Evolutionary conservation across 2,113 vertebrate species (phyloP).

Genomic region (Benthochromis sp.): DNA sequence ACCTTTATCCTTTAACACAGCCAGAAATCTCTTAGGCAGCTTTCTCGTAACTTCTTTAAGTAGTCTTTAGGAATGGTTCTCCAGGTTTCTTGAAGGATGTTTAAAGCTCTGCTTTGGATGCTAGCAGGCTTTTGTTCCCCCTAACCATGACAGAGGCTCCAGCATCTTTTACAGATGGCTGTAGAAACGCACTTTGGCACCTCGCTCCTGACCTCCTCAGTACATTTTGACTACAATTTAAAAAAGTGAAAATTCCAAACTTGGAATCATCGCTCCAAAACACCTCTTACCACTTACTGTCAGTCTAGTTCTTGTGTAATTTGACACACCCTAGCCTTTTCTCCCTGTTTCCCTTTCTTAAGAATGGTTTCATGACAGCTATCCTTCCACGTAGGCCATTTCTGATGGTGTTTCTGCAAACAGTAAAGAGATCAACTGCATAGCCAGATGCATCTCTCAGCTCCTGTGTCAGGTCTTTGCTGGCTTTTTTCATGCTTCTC

Average conservation of each 20-base stretch:
- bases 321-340: background rate
- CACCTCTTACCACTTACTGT: background rate
- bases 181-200: background rate
- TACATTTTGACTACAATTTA: background rate
- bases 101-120: background rate
- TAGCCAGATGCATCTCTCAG: background rate
- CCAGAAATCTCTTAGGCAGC: background rate
- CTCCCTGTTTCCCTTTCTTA: background rate
- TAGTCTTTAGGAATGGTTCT: background rate
- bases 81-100: background rate
- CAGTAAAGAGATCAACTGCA: background rate
- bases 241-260: background rate
- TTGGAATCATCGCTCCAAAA: background rate
- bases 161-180: background rate
- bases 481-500: background rate
- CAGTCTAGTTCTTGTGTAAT: background rate
- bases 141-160: background rate
- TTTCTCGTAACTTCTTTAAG: background rate
- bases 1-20: background rate
- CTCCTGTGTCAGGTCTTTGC: background rate
- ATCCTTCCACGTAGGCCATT: background rate
- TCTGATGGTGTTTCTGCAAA: background rate
- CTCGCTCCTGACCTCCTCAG: background rate
- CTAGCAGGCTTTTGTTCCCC: background rate
- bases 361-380: background rate